Evolutionary conservation across 2,888 invertebrate species (phyloP).

Genomic region (Tubulanus polymorphus): DNA sequence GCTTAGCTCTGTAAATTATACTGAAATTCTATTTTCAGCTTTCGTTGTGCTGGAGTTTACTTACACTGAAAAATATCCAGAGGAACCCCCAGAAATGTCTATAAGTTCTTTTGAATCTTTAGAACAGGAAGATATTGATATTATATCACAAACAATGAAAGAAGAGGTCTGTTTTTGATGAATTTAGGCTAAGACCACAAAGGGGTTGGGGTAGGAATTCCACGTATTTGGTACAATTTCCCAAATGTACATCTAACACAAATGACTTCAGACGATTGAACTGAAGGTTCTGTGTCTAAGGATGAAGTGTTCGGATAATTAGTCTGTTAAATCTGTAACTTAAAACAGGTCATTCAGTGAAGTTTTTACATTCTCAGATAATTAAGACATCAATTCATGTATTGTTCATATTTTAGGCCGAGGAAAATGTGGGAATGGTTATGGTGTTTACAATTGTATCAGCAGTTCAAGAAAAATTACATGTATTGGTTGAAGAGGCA

Average conservation of each 20-base stretch:
- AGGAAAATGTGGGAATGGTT: constrained; percentile 92
- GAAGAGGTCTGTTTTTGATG: constrained; percentile 28
- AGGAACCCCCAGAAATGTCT: constrained; percentile 76
- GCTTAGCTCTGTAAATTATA: not conserved
- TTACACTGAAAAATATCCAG: constrained; percentile 84
- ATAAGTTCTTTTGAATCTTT: constrained; percentile 62
- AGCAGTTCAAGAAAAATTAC: constrained; percentile 88
- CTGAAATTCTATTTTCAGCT: constrained; percentile 46
- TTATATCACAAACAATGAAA: constrained; percentile 31
- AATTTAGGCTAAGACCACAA: not conserved
- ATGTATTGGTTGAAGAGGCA: constrained; percentile 67
- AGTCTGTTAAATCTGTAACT: no score
- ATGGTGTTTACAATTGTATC: constrained; percentile 96
- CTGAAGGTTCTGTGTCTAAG: no score
- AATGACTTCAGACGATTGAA: not conserved
- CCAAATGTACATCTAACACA: constrained; percentile 7
- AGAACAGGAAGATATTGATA: constrained; percentile 56
- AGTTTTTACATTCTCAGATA: no score
- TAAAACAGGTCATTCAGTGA: no score
- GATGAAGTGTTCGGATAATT: no score
- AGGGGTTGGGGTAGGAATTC: no score
- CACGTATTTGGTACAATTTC: no score
- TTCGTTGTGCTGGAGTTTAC: constrained; percentile 75
- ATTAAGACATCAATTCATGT: not conserved
- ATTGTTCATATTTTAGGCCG: constrained; percentile 56